These are phyloP conservation scores for Dolichopus griseipennis DNA, from an alignment of 2,888 invertebrate species.

Conservation along the genomic window DNA sequence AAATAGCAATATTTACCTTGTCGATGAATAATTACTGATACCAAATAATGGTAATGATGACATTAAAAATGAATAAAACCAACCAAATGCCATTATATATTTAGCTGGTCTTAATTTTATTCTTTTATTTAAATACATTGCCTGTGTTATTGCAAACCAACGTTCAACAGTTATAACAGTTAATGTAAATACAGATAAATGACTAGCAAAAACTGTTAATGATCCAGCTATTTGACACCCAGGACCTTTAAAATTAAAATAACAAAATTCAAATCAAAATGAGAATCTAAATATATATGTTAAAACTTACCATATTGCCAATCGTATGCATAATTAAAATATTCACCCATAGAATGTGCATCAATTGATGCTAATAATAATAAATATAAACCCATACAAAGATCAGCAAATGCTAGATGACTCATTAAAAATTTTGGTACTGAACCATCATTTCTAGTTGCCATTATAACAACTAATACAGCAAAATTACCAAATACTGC, in stretches of 20 bases:
- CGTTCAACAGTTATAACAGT: conserved; percentile 79
- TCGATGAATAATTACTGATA: conserved; percentile 80
- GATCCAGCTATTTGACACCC: conserved; percentile 84
- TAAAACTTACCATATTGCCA: conserved; percentile 66
- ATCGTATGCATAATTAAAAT: conserved; percentile 82
- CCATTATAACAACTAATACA: conserved; percentile 67
- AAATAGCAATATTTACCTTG: conserved; percentile 52
- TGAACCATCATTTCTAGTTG: conserved; percentile 49
- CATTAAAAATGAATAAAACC: conserved; percentile 68
- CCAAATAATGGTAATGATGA: conserved; percentile 73
- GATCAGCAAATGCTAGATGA: conserved; percentile 80
- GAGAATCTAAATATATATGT: background rate
- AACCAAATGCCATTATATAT: conserved; percentile 67
- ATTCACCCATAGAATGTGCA: conserved; percentile 71
- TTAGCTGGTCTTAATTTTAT: conserved; percentile 64
- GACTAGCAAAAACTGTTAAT: conserved; percentile 77
- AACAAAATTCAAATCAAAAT: too few species aligned
- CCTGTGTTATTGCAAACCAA: conserved; percentile 75
- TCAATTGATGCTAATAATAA: conserved; percentile 77
- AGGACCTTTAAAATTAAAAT: conserved; percentile 45
- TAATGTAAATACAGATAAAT: conserved; percentile 78
- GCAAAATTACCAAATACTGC: conserved; percentile 77
- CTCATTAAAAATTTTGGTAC: conserved; percentile 68
- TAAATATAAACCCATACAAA: conserved; percentile 79
- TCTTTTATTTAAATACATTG: conserved; percentile 71